phyloP scores from a whole-genome alignment of 2,888 invertebrate species.

The Protodeltote pygarga region DNA sequence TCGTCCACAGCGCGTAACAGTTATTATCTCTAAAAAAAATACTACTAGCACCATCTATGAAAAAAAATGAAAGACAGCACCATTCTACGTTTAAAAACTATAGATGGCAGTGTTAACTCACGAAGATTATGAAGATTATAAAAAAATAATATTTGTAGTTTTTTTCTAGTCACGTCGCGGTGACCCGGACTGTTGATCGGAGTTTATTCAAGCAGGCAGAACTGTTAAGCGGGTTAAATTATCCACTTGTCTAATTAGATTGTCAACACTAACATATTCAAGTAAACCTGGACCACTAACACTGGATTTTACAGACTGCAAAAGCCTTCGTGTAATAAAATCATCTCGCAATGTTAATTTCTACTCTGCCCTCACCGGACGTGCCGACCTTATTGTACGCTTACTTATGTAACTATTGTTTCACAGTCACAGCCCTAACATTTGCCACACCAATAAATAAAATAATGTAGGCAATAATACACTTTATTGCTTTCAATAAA shows the following conservation, averaged over 20 bases:
- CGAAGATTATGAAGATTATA: no score
- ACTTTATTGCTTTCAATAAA: conserved; percentile 18
- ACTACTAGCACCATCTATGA: no score
- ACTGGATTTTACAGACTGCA: conserved; percentile 3
- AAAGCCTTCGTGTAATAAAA: conserved; percentile 41
- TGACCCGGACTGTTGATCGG: no score
- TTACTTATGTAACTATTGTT: conserved; percentile 63
- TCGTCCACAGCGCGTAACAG: no score
- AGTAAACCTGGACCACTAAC: not conserved
- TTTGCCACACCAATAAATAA: conserved; percentile 9
- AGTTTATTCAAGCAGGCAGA: no score
- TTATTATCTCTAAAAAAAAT: no score
- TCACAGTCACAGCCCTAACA: conserved; percentile 40
- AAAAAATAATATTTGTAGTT: no score
- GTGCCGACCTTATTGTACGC: conserved; percentile 68
- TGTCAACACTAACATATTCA: not conserved
- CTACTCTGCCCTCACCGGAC: conserved; percentile 58
- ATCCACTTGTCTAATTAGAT: not conserved
- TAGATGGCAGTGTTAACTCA: no score
- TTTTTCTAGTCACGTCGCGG: no score
- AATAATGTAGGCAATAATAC: conserved; percentile 7
- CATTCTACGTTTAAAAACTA: no score
- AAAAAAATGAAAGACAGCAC: no score
- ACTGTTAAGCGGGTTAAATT: not conserved
- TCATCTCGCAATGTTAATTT: conserved; percentile 54